Conservation (phyloP, 2,888 invertebrate genomes). For the Microdon myrmicae region DNA sequence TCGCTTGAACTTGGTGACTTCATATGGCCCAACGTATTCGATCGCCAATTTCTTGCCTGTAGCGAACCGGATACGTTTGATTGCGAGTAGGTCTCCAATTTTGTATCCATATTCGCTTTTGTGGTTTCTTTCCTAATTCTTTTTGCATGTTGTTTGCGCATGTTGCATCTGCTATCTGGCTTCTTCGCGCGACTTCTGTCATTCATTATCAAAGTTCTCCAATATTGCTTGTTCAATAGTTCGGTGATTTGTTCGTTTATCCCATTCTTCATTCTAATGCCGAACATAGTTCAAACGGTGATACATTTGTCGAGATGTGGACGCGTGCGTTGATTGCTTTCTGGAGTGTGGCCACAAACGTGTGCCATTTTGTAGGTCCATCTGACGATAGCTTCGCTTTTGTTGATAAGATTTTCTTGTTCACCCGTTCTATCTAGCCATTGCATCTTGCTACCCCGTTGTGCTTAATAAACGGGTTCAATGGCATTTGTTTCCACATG, state of each 20-base stretch:
- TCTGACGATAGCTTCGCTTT: constrained; percentile 22
- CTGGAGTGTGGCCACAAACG: constrained; percentile 11
- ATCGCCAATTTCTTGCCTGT: constrained; percentile 23
- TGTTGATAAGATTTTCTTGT: too few relatives aligned
- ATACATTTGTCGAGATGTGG: constrained; percentile 16
- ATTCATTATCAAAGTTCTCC: background rate
- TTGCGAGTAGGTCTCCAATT: constrained; percentile 4
- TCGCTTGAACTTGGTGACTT: constrained; percentile 35
- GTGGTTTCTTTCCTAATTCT: constrained; percentile 35
- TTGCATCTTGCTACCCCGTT: constrained; percentile 27
- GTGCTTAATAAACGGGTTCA: constrained; percentile 13
- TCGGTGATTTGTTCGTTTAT: constrained; percentile 8
- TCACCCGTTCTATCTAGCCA: constrained; percentile 20
- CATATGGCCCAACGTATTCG: constrained; percentile 42
- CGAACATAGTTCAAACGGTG: constrained; percentile 29
- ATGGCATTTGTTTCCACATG: constrained; percentile 8
- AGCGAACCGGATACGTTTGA: background rate
- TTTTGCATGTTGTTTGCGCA: constrained; percentile 30
- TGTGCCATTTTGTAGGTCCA: constrained; percentile 16
- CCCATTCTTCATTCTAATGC: constrained; percentile 5
- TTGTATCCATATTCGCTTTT: constrained; percentile 15
- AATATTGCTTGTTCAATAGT: background rate
- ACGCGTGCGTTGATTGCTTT: constrained; percentile 14
- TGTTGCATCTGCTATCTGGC: constrained; percentile 21
- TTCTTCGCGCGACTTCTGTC: constrained; percentile 8